Base-by-base conservation (phyloP, 2,113 vertebrate genomes). In the Neodontobutis hainanensis region DNA sequence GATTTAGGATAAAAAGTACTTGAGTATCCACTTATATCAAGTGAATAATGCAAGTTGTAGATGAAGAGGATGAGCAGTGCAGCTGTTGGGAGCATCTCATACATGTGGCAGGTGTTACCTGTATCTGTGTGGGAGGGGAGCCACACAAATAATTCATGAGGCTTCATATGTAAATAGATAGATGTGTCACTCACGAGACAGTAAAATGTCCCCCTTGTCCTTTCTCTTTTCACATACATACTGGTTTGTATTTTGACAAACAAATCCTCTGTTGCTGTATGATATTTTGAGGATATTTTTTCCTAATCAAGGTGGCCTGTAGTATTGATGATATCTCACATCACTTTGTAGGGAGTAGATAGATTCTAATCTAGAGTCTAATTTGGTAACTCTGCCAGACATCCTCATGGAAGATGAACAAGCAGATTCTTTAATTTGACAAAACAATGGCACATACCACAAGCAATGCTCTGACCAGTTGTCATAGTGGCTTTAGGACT, bases 91-190 rank as follows among this genome's bases (percentile, higher is more conserved):
- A 72, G 56, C 57, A 36, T 15, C 64, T 67, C 4, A 7, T 70
- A 40, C 68, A 19, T 34, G 43, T 51, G 48, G 19, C 52, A 80
- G 77, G 64, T 85, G 81, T 81, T 77, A 48, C 19, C 48, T 68
- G 40, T 57, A 61, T 70, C 65, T 73, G 42, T 4, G 47, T 68
- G 32, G 66, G 35, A 57, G 57, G 45, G 10, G 27, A 61, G 61
- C 27, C 43, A 6, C 16, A 62, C 80, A 49, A 77, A 89, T 80
- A 71, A 76, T 71, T 83, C 5, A 78, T 45, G 36, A 60, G 44
- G 61, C 71, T 75, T 72, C 66, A 71, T 51, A 68, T 66, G 49
- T 62, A 75, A 85, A 80, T 62, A 81, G 64, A 49, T 65, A 35
- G 27, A 45, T 69, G 58, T 55, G 32, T 69, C 11, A 19, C 19